Conservation (phyloP, 2,113 vertebrate species). For the Panurus biarmicus region DNA sequence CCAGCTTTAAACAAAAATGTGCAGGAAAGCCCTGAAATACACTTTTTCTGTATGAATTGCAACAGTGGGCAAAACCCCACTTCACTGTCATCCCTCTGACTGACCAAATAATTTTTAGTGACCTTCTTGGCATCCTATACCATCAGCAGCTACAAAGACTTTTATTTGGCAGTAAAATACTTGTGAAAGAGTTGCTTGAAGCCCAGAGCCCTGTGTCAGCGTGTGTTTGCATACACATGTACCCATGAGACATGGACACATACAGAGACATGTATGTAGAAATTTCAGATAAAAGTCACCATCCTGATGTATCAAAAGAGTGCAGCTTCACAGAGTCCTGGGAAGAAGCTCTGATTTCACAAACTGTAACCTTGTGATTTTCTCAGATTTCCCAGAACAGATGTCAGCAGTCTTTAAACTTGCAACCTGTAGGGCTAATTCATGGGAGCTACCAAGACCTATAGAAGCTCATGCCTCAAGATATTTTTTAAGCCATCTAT, state of each 20-base stretch:
- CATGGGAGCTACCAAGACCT: background rate
- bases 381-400: background rate
- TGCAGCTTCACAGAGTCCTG: background rate
- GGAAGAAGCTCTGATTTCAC: background rate
- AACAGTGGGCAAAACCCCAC: background rate
- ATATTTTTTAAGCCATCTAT: slow-evolving; percentile 19
- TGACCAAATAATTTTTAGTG: background rate
- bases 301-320: background rate
- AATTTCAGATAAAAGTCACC: background rate
- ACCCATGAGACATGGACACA: rapidly evolving
- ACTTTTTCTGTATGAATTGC: background rate
- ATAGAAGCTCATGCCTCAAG: background rate
- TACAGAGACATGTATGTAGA: background rate
- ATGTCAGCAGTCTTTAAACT: background rate
- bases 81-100: background rate
- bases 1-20: background rate
- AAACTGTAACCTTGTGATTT: background rate
- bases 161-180: background rate
- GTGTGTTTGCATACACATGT: rapidly evolving
- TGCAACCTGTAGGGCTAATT: background rate
- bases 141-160: background rate
- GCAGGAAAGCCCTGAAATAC: background rate
- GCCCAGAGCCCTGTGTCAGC: background rate
- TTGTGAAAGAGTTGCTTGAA: background rate
- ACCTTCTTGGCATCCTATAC: rapidly evolving